Percentiles rank a stretch among this genome's conserved stretches.
phyloP scores from a whole-genome alignment of 30 jellyfish, hydroid and myxozoan species.

The Nemopilema nomurai region DNA sequence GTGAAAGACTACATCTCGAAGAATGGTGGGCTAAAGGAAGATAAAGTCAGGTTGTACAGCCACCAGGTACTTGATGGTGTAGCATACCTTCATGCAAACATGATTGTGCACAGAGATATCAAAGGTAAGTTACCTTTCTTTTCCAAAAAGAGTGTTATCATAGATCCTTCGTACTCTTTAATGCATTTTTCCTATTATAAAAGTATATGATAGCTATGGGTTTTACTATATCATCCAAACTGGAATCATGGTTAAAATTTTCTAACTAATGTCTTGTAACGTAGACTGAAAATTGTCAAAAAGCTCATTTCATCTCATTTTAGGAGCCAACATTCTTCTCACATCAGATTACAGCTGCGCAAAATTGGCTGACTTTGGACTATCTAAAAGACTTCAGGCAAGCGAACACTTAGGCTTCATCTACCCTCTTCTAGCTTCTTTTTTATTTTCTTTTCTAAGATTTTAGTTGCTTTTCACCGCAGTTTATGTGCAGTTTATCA shows the following conservation, averaged over 20 bases:
- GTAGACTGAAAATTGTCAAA: no score
- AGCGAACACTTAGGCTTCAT: neutral
- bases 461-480: no score
- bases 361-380: conserved; percentile 89
- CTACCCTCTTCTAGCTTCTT: neutral
- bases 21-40: conserved; percentile 74
- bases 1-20: conserved; percentile 57
- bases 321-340: conserved; percentile 82
- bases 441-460: no score
- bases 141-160: neutral
- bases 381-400: conserved; percentile 81
- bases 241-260: neutral
- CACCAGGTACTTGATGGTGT: conserved; percentile 87
- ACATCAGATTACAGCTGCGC: conserved; percentile 58
- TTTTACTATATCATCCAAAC: neutral
- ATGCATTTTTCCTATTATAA: neutral
- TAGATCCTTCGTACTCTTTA: neutral
- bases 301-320: neutral
- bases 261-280: no score
- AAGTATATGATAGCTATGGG: neutral
- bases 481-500: no score
- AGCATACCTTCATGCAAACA: conserved; percentile 77
- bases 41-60: conserved; percentile 60
- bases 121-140: conserved; percentile 65
- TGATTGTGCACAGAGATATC: conserved; percentile 92